phyloP scores from a whole-genome alignment of 2,113 vertebrate species.

The Bufo gargarizans region DNA sequence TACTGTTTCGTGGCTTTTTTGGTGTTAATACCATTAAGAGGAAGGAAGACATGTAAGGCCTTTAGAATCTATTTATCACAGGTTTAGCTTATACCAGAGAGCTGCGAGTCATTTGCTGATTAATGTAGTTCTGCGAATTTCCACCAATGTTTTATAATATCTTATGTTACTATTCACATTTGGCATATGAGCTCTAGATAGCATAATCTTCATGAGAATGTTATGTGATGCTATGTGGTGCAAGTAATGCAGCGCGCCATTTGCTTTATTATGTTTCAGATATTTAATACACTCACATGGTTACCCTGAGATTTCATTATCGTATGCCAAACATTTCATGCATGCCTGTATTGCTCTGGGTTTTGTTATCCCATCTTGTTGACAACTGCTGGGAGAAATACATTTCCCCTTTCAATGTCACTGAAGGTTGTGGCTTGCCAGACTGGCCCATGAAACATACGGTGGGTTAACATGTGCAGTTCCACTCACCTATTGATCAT shows the following conservation, averaged over 20 bases:
- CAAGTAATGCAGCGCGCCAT: not conserved
- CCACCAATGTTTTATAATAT: not conserved
- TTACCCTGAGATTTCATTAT: constrained; percentile 18
- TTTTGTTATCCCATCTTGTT: constrained; percentile 30
- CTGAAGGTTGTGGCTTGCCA: constrained; percentile 20
- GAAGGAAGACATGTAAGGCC: too few species aligned
- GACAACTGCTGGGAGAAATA: constrained; percentile 40
- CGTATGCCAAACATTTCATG: constrained; percentile 41
- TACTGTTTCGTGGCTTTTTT: too few species aligned
- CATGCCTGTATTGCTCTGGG: constrained; percentile 10
- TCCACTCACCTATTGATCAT: constrained; percentile 25
- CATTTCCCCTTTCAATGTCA: constrained; percentile 36
- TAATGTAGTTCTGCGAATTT: not conserved
- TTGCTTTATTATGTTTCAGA: not conserved
- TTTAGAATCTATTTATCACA: not conserved
- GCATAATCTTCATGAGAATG: not conserved
- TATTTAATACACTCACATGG: constrained; percentile 12
- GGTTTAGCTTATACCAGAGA: not conserved
- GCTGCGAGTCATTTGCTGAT: not conserved
- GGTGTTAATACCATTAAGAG: too few species aligned
- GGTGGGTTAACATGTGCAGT: not conserved
- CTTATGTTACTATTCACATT: not conserved
- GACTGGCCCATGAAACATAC: constrained; percentile 5
- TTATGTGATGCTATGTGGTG: not conserved
- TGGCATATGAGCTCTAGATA: not conserved